These are phyloP conservation scores for Lepidurus apus DNA, from an alignment of 1,140 invertebrate species.

Conservation along the genomic window DNA sequence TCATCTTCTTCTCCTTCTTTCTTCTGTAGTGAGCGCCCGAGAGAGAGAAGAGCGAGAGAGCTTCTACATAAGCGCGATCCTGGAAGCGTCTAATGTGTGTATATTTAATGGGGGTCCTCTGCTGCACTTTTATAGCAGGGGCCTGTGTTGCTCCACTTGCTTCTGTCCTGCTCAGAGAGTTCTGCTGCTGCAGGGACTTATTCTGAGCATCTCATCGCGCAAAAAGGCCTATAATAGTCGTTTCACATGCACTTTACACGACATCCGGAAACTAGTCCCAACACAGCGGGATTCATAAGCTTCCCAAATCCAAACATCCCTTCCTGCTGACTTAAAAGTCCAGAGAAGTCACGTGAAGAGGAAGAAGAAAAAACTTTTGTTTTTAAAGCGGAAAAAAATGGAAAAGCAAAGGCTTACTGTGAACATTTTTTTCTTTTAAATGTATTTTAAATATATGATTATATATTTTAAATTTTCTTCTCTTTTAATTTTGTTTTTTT, in stretches of 20 bases:
- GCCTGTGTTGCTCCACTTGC: conserved; percentile 9
- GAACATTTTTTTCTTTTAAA: too few relatives aligned
- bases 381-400: too few relatives aligned
- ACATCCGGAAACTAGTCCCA: background rate
- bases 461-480: too few relatives aligned
- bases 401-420: too few relatives aligned
- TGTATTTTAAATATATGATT: too few relatives aligned
- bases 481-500: too few relatives aligned
- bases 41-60: background rate
- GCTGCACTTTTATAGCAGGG: background rate
- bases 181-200: background rate
- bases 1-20: background rate
- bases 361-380: background rate
- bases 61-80: background rate
- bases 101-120: conserved; percentile 19
- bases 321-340: background rate
- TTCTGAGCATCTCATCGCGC: background rate
- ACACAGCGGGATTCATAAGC: background rate
- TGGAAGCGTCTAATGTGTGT: conserved; percentile 18
- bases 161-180: background rate
- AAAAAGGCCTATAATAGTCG: background rate
- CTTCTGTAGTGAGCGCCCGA: background rate
- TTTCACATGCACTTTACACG: conserved; percentile 9
- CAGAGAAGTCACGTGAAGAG: background rate
- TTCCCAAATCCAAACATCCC: conserved; percentile 1